Percentiles rank a stretch among this genome's conserved stretches.
Evolutionary conservation across 1,140 invertebrate genomes (phyloP).

Genomic region (Drosophila kikkawai): DNA sequence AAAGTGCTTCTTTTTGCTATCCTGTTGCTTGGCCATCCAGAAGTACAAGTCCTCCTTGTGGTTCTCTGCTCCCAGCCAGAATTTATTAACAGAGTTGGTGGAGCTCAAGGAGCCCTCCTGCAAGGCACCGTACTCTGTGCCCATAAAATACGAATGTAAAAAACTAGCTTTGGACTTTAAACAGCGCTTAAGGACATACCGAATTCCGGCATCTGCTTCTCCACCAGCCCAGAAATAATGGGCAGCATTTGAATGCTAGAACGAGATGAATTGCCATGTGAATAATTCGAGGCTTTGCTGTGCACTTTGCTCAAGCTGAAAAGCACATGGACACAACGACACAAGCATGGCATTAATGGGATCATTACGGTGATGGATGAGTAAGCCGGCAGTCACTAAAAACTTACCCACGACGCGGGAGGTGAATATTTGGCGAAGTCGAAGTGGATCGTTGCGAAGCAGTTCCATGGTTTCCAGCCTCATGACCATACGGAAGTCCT

Average conservation of each 20-base stretch:
- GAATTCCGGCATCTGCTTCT: constrained; percentile 82
- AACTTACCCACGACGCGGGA: constrained; percentile 79
- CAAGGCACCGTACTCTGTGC: constrained; percentile 89
- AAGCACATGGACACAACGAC: constrained; percentile 36
- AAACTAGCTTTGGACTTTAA: neutral
- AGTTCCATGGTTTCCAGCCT: constrained; percentile 56
- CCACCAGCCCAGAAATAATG: constrained; percentile 83
- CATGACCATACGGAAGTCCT: constrained; percentile 64
- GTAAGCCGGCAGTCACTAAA: constrained; percentile 19
- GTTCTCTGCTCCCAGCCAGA: constrained; percentile 85
- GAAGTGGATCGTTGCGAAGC: constrained; percentile 72
- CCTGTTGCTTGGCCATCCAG: constrained; percentile 97
- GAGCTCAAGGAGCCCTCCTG: constrained; percentile 89
- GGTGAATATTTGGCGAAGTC: constrained; percentile 78
- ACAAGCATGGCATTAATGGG: constrained; percentile 37
- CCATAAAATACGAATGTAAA: neutral
- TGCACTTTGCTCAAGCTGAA: constrained; percentile 69
- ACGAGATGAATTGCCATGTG: constrained; percentile 84
- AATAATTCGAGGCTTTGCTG: constrained; percentile 81
- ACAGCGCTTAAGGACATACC: constrained; percentile 38
- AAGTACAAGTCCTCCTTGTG: constrained; percentile 95
- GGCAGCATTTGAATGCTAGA: constrained; percentile 85
- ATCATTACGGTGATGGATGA: no score
- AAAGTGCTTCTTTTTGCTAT: constrained; percentile 85
- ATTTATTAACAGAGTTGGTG: constrained; percentile 86